Base-by-base conservation (phyloP, 2,113 vertebrate genomes). In the Sakesphorus luctuosus region DNA sequence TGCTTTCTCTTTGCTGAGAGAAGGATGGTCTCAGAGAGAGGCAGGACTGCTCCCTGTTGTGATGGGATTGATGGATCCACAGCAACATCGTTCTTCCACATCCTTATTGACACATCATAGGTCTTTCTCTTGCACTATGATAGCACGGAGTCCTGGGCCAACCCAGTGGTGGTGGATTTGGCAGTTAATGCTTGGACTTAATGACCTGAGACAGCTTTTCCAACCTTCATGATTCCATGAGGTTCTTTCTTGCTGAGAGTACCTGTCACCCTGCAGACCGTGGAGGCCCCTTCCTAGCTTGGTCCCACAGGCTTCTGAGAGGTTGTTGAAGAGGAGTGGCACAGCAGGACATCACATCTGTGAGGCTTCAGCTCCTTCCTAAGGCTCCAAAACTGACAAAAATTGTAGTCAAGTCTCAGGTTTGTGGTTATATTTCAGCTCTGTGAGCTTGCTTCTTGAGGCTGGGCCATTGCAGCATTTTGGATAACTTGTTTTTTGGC, bases 1-100 rank as follows among this genome's bases (percentile, higher is more conserved):
- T 0, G 0, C 40, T 84, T 29, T 10, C 50, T 56, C 13, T 35
- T 18, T 18, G 85, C 25, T 47, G 18, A 61, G 65, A 49, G 62
- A 59, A 56, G 38, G 62, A 46, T 0, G 0, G 9, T 31, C 33
- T n/a, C 17, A 0, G 1, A 11, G 35, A 59, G n/a, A 49, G 13
- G 3, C n/a, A 7, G 23, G 24, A 8, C 20, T 75, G 58, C 20
- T 95, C 67, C n/a, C 10, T 40, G 16, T 52, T 36, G 36, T 21
- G 26, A 5, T 43, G 52, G 55, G 35, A 15, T 18, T 79, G 79
- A 21, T 35, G 52, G 31, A 13, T 26, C 36, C 53, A 24, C 25
- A 33, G 49, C 2, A 3, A 26, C 5, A 2, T 67, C 0, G 0
- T 53, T 81, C 38, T 46, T 77, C 33, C 47, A 66, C 11, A 17